Evolutionary conservation across 1,140 invertebrate genomes (phyloP).

Genomic region (Ceratoteleas bidentatus): DNA sequence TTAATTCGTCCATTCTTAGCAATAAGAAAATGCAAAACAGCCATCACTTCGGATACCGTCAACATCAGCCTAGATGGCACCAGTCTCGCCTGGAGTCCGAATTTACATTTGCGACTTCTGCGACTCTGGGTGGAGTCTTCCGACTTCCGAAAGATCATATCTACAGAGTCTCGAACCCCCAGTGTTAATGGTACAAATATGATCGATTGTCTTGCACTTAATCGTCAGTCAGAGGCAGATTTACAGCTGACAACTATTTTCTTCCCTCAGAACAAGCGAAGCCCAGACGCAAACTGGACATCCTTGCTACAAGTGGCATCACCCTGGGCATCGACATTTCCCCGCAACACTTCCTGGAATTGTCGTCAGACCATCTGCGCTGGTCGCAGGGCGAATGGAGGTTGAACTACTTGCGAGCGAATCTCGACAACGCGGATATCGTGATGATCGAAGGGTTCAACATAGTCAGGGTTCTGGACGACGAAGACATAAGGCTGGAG

Average conservation of each 20-base stretch:
- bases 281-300: constrained; percentile 69
- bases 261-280: constrained; percentile 25
- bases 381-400: constrained; percentile 77
- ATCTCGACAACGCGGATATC: constrained; percentile 89
- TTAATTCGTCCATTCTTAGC: constrained; percentile 76
- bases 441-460: constrained; percentile 88
- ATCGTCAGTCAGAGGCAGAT: too few relatives aligned
- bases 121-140: constrained; percentile 77
- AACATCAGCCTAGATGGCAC: constrained; percentile 77
- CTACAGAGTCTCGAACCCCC: background rate
- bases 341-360: constrained; percentile 75
- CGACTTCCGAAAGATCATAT: constrained; percentile 71
- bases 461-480: constrained; percentile 82
- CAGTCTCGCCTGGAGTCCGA: constrained; percentile 78
- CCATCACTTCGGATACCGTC: constrained; percentile 69
- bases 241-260: background rate
- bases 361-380: constrained; percentile 77
- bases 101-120: constrained; percentile 78
- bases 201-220: too few relatives aligned
- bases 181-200: constrained; percentile 35
- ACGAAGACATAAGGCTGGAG: constrained; percentile 85
- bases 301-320: constrained; percentile 75
- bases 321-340: constrained; percentile 77
- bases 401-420: constrained; percentile 75
- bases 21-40: constrained; percentile 78